These are phyloP conservation scores for Zaprionus gabonicus DNA, from an alignment of 1,140 invertebrate genomes.

Conservation along the genomic window DNA sequence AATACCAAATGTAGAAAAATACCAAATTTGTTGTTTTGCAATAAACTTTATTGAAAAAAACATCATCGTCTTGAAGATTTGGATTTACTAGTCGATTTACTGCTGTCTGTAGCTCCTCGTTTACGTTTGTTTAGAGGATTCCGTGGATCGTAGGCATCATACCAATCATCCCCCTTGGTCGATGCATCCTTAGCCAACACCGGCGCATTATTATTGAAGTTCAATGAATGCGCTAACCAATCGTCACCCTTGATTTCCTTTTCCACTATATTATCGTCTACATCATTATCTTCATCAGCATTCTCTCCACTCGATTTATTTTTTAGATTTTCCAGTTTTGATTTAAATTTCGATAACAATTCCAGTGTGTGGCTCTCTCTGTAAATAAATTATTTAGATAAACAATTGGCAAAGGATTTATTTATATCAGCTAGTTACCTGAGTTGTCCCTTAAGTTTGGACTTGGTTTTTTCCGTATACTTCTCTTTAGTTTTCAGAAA, in stretches of 20 bases:
- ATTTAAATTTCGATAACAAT: slow-evolving; percentile 93
- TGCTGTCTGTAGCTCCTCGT: slow-evolving; percentile 86
- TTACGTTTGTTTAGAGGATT: slow-evolving; percentile 97
- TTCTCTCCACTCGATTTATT: slow-evolving; percentile 85
- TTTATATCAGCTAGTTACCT: slow-evolving; percentile 81
- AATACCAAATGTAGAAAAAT: neutral
- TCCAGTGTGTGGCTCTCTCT: slow-evolving; percentile 91
- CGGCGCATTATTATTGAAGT: slow-evolving; percentile 90
- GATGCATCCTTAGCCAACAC: slow-evolving; percentile 98
- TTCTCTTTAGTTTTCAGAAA: slow-evolving; percentile 91
- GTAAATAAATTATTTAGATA: slow-evolving; percentile 49
- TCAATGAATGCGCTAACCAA: slow-evolving; percentile 91
- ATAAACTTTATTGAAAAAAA: slow-evolving; percentile 15
- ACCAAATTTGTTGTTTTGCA: neutral
- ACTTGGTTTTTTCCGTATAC: slow-evolving; percentile 89
- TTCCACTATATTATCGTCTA: slow-evolving; percentile 67
- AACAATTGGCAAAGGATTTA: neutral
- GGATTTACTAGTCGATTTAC: slow-evolving; percentile 34
- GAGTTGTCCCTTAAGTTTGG: slow-evolving; percentile 88
- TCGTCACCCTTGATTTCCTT: slow-evolving; percentile 86
- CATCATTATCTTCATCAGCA: slow-evolving; percentile 37
- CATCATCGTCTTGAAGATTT: slow-evolving; percentile 39
- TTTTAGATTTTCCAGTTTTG: slow-evolving; percentile 89
- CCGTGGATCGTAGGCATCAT: slow-evolving; percentile 97
- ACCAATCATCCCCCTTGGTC: slow-evolving; percentile 96